Evolutionary conservation across 1,140 invertebrate species (phyloP), one percentile per base, ranked within the genome.

Genomic region (Drosophila auraria): DNA sequence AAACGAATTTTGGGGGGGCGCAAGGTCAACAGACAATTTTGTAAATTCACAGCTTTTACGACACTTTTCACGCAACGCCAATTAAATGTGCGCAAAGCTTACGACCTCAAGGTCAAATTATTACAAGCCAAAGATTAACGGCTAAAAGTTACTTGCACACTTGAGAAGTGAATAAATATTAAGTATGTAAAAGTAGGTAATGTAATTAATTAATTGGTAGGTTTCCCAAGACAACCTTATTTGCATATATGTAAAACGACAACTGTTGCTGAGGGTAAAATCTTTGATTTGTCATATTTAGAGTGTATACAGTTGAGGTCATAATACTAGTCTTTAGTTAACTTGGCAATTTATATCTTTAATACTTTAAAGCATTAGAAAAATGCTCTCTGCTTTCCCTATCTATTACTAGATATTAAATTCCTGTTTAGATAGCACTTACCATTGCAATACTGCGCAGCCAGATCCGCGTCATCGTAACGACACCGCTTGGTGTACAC

Each of bases 371-470:
- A 7, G 30, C 9, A 36, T 36, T 36, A 36, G 30, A 9, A 9
- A 33, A 11, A 36, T 36, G 3, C 33, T 36, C 33, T 11, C 11
- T 11, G 33, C 11, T 36, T 36, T 36, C 33, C 33, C 11, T 36
- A 36, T 36, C 8, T 36, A 36, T 36, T 36, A 12, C 33, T 33
- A 14, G 12, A 54, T 54, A 54, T 42, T 42, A 17, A 23, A 56
- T 38, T 56, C 33, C 15, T n/a, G 17, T 30, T 36, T 36, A 20
- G 12, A 11, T 36, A 38, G 14, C 38, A 80, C 65, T 83, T 82
- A 89, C 91, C 91, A 73, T 92, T 92, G 71, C 83, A 92, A 83
- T 91, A 92, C 72, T 92, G 91, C 42, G 91, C 91, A 25, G 84
- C 77, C 45, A 91, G 60, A 59, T 92, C 91, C 38, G 47, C 79